Evolutionary conservation across 2,113 vertebrate species (phyloP).

Genomic region (Planiliza haematocheilus): DNA sequence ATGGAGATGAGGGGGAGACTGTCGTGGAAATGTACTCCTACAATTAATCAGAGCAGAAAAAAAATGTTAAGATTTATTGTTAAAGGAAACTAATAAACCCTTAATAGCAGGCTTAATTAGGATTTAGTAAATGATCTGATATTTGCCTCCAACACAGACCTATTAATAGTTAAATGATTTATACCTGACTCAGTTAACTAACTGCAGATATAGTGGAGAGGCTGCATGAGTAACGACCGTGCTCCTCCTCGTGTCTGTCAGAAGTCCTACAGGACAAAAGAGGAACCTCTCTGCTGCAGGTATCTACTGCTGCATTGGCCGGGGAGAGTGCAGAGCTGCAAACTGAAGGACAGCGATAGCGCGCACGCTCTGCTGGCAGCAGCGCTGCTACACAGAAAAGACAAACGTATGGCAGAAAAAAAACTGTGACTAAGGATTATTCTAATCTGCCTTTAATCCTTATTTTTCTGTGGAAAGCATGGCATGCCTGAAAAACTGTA

Average conservation of each 20-base stretch:
- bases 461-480: background rate
- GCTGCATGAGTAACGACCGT: conserved; percentile 11
- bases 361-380: conserved; percentile 25
- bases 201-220: background rate
- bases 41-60: background rate
- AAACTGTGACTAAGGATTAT: background rate
- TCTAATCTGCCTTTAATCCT: background rate
- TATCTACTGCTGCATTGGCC: conserved; percentile 63
- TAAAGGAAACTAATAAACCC: background rate
- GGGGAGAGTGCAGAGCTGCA: conserved; percentile 47
- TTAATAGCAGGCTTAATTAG: background rate
- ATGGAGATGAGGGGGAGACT: too few species aligned
- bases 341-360: conserved; percentile 25
- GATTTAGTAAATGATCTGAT: too few species aligned
- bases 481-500: background rate
- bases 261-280: conserved; percentile 32
- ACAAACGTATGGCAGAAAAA: background rate
- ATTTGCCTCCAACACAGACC: too few species aligned
- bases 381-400: background rate
- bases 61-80: background rate
- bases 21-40: background rate
- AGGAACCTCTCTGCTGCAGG: conserved; percentile 42
- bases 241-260: conserved; percentile 32
- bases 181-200: conserved; percentile 2
- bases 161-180: background rate